phyloP scores from a whole-genome alignment of 2,113 vertebrate species.

The Cariama cristata region DNA sequence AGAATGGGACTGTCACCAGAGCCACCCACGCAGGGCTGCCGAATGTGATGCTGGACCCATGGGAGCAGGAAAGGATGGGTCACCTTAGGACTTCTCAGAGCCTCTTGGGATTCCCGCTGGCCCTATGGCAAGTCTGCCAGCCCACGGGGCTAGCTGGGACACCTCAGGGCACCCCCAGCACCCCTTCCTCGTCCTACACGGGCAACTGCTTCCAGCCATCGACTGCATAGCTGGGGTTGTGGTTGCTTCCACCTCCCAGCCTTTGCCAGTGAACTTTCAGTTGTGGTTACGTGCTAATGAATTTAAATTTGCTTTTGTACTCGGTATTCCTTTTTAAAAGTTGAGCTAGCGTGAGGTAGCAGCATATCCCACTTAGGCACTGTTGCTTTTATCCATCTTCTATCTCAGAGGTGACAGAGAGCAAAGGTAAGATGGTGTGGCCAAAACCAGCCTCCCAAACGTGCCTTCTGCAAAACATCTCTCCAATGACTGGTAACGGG shows the following conservation, averaged over 20 bases:
- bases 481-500: background rate
- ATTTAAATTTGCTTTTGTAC: background rate
- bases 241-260: background rate
- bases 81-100: background rate
- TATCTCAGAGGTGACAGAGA: background rate
- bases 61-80: background rate
- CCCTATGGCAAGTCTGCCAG: background rate
- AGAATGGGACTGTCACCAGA: background rate
- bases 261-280: background rate
- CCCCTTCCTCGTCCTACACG: fast-evolving
- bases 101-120: background rate
- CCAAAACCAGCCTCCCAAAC: background rate
- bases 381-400: no score
- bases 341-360: background rate
- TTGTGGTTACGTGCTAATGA: background rate
- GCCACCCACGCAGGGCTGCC: background rate
- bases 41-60: background rate
- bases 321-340: background rate
- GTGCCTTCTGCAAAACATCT: background rate
- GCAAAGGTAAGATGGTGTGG: background rate
- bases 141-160: background rate
- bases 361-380: background rate
- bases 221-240: background rate
- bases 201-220: background rate
- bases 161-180: background rate